A percentile compares a stretch with the other conserved stretches of the same genome.
phyloP scores from a whole-genome alignment of 2,113 vertebrate genomes.

The Amblyopsis rosae region DNA sequence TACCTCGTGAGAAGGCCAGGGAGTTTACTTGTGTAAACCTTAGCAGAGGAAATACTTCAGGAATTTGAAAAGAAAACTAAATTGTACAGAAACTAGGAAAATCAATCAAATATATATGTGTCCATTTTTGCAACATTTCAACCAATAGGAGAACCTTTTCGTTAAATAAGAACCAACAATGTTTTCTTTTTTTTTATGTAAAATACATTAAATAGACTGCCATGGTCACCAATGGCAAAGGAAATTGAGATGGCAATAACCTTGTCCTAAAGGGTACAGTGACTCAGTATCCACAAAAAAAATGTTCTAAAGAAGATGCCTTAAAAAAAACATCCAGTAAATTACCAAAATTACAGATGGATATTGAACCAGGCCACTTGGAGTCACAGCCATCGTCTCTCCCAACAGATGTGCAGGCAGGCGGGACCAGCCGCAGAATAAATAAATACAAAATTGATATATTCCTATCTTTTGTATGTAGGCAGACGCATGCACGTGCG shows the following conservation, averaged over 20 bases:
- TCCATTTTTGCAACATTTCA: not conserved
- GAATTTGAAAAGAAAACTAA: slow-evolving; percentile 12
- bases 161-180: slow-evolving; percentile 27
- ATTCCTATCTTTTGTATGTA: not conserved
- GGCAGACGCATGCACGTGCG: slow-evolving; percentile 11
- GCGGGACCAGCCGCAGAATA: slow-evolving; percentile 8
- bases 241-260: slow-evolving; percentile 21
- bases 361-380: slow-evolving; percentile 52
- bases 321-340: slow-evolving; percentile 54
- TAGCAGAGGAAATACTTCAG: slow-evolving; percentile 21
- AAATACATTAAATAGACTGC: slow-evolving; percentile 24
- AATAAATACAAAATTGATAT: not conserved
- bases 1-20: slow-evolving; percentile 34
- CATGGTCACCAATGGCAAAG: slow-evolving; percentile 39
- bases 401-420: slow-evolving; percentile 35
- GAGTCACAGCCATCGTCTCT: slow-evolving; percentile 45
- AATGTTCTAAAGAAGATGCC: slow-evolving; percentile 37
- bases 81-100: not conserved
- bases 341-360: slow-evolving; percentile 56
- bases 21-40: slow-evolving; percentile 37
- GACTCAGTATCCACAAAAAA: slow-evolving; percentile 8
- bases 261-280: slow-evolving; percentile 44
- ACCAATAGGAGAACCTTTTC: slow-evolving; percentile 26
- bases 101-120: too few relatives aligned
- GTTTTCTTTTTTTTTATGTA: too few relatives aligned